phyloP scores from a whole-genome alignment of 1,140 invertebrate genomes.

The Cheumatopsyche charites region DNA sequence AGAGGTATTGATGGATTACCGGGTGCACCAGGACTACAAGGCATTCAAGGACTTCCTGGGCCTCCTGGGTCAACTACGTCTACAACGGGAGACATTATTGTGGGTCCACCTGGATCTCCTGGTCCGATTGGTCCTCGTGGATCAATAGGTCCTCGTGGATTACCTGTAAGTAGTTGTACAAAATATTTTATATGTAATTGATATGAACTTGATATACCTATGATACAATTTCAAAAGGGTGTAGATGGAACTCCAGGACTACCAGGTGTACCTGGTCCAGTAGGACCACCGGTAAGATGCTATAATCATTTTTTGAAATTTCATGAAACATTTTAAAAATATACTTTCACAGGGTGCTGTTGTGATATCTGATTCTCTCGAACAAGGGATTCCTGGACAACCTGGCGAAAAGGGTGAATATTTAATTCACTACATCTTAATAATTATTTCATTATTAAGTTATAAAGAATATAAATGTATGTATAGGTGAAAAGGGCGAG shows the following conservation, averaged over 20 bases:
- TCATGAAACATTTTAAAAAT: not conserved
- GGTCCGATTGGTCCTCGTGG: constrained; percentile 47
- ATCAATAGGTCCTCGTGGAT: not conserved
- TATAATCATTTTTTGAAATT: not conserved
- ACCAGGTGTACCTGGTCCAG: constrained; percentile 51
- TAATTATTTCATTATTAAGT: too few relatives aligned
- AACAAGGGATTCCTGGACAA: not conserved
- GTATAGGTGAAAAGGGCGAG: constrained; percentile 18
- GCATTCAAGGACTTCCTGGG: constrained; percentile 52
- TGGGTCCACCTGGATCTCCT: constrained; percentile 49
- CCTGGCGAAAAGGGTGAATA: constrained; percentile 15
- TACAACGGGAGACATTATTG: constrained; percentile 44
- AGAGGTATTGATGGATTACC: constrained; percentile 50
- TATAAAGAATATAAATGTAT: not conserved
- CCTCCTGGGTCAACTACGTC: constrained; percentile 49
- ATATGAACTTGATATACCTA: not conserved
- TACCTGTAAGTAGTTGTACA: constrained; percentile 6
- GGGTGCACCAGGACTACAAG: constrained; percentile 51
- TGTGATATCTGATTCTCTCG: not conserved
- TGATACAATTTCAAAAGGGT: not conserved
- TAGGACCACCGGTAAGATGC: constrained; percentile 5
- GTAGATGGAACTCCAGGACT: constrained; percentile 55
- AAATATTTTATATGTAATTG: not conserved
- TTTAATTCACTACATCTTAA: not conserved
- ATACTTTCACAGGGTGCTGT: not conserved